Evolutionary conservation across 2,797 vertebrate genomes (phyloP).

Genomic region (Nyctibius grandis): DNA sequence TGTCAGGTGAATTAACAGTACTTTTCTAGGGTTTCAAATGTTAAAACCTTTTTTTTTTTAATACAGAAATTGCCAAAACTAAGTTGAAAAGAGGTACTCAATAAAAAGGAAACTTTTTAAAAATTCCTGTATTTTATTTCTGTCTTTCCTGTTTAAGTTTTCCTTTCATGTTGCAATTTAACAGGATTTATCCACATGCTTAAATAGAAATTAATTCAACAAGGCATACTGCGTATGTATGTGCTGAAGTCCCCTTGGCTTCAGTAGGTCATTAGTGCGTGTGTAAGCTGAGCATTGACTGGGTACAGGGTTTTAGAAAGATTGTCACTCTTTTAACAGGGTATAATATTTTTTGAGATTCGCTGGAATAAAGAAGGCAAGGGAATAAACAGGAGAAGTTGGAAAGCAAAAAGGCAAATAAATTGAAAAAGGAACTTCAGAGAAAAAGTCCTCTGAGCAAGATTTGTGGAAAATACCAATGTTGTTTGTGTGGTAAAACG

Average conservation of each 20-base stretch:
- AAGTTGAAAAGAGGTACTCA: not conserved
- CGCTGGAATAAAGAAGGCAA: not conserved
- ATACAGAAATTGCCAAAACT: not conserved
- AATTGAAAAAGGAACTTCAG: conserved; percentile 41
- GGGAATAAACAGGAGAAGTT: not conserved
- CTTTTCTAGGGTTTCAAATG: not conserved
- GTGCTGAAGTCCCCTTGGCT: not conserved
- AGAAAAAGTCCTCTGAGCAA: conserved; percentile 26
- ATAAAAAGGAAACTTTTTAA: not conserved
- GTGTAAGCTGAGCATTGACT: not conserved
- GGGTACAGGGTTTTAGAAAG: not conserved
- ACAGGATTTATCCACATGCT: not conserved
- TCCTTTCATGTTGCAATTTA: not conserved
- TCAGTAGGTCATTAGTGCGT: not conserved
- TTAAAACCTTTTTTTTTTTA: not conserved
- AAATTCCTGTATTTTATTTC: not conserved
- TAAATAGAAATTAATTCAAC: not conserved
- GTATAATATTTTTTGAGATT: not conserved
- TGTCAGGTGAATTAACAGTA: not conserved
- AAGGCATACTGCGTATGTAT: not conserved
- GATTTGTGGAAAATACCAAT: conserved; percentile 56
- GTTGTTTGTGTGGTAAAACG: conserved; percentile 21
- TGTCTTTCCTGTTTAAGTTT: not conserved
- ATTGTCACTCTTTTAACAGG: not conserved
- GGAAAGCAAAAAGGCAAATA: not conserved